A percentile compares a stretch with the other conserved stretches of the same genome.
Evolutionary conservation across 2,797 vertebrate genomes (phyloP).

Genomic region (Fratercula arctica): DNA sequence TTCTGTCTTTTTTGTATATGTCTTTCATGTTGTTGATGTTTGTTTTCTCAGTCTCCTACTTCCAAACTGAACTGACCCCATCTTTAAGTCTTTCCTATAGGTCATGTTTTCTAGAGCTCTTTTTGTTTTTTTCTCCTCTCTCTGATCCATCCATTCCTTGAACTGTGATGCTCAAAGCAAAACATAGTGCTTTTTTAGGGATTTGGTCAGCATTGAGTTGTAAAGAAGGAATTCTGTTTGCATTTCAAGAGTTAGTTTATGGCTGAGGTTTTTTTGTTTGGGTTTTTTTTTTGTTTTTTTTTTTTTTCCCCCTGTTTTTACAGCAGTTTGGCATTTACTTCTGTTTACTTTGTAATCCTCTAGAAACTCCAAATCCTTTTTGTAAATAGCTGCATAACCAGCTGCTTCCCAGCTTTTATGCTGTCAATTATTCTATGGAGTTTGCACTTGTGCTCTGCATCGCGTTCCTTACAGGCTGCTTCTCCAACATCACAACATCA

Average conservation of each 20-base stretch:
- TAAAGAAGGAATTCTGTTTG: neutral
- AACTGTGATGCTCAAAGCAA: conserved; percentile 5
- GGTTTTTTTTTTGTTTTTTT: too few species aligned
- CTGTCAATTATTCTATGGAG: neutral
- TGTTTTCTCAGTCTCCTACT: neutral
- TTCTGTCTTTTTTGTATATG: rapidly evolving
- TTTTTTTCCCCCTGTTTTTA: neutral
- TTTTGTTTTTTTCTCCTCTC: neutral
- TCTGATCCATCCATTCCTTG: neutral
- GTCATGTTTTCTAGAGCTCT: neutral
- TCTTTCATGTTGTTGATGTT: neutral
- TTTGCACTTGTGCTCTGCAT: neutral
- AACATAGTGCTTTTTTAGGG: neutral
- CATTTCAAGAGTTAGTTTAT: neutral
- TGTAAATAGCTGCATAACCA: neutral
- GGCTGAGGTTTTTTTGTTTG: rapidly evolving
- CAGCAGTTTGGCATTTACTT: neutral
- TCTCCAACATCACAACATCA: neutral
- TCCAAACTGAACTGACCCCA: neutral
- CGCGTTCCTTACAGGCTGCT: neutral
- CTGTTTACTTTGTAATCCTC: neutral
- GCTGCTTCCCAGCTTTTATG: neutral
- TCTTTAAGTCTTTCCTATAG: neutral
- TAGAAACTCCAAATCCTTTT: neutral
- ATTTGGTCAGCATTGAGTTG: neutral